phyloP scores from a whole-genome alignment of 2,888 invertebrate species.

The Tanaodytes sp. region DNA sequence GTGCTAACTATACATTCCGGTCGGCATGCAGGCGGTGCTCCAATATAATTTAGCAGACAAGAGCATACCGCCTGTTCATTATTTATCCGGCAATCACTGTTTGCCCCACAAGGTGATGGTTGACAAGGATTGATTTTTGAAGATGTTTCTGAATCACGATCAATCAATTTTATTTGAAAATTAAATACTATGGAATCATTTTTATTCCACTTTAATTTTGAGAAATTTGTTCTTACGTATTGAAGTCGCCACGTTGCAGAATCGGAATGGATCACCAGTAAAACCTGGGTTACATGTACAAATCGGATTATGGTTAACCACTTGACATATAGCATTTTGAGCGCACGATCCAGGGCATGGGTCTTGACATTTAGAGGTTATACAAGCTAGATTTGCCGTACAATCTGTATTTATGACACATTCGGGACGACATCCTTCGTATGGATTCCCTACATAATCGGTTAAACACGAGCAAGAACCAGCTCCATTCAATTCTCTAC shows the following conservation, averaged over 20 bases:
- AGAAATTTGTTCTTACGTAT: constrained; percentile 18
- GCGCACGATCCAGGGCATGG: constrained; percentile 90
- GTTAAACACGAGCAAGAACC: constrained; percentile 75
- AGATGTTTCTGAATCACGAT: too few relatives aligned
- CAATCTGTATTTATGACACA: constrained; percentile 87
- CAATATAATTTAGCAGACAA: constrained; percentile 80
- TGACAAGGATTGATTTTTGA: constrained; percentile 23
- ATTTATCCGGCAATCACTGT: constrained; percentile 62
- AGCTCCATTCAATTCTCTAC: constrained; percentile 72
- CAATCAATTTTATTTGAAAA: too few relatives aligned
- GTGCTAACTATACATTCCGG: constrained; percentile 83
- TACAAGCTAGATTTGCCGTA: constrained; percentile 82
- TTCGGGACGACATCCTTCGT: constrained; percentile 84
- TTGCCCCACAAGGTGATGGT: constrained; percentile 40
- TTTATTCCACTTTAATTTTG: not conserved
- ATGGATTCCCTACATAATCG: constrained; percentile 76
- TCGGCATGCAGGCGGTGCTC: constrained; percentile 84
- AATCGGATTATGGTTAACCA: constrained; percentile 81
- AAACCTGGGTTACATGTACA: constrained; percentile 75
- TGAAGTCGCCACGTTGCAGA: constrained; percentile 14
- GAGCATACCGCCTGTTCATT: constrained; percentile 77
- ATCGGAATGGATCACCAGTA: constrained; percentile 70
- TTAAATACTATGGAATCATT: too few relatives aligned
- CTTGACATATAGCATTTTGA: constrained; percentile 82
- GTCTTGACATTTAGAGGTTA: constrained; percentile 86